Evolutionary conservation across 2,888 invertebrate genomes (phyloP), one percentile per base, ranked within the genome.

Genomic region (Pseudococcus jackbeardsleyi): DNA sequence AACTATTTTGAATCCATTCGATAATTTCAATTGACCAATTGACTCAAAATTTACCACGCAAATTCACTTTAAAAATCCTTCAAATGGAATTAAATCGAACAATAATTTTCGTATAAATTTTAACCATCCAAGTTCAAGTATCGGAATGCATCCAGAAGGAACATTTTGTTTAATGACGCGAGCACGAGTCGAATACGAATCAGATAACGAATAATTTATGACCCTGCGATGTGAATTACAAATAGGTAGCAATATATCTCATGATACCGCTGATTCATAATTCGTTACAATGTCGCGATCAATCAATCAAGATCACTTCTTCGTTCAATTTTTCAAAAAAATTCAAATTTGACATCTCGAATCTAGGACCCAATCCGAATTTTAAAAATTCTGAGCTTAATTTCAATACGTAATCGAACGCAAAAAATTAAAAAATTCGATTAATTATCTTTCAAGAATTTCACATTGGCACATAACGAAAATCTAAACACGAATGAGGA

Each of bases 141-240:
- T n/a, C 12, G 3, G 3, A 64, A 64, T 64, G 22, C 22, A 64
- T 22, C 22, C 0, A 64, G 22, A 22, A 33, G 72, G 17, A 72
- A 72, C 33, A 39, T 7, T 72, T 72, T 72, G 72, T 72, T 72
- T 82, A 82, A 82, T 82, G 33, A 82, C 79, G 46, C 19, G 79
- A 82, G 11, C 42, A 82, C 15, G 79, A 82, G 79, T n/a, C 22
- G 79, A 82, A 82, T 82, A 19, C 46, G 46, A 82, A 82, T 42
- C 33, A 82, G 42, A 82, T 19, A 42, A n/a, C 17, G 79, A 46
- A 82, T 82, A 82, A 82, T 82, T 82, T 82, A 82, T 82, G 79
- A 46, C 17, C 17, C n/a, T 11, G 19, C 12, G 79, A 82, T 46
- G 19, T 19, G 79, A 42, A 82, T 82, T 82, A 82, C 79, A 82